These are phyloP conservation scores for Gobio gobio DNA, from an alignment of 2,113 vertebrate species.

Conservation along the genomic window DNA sequence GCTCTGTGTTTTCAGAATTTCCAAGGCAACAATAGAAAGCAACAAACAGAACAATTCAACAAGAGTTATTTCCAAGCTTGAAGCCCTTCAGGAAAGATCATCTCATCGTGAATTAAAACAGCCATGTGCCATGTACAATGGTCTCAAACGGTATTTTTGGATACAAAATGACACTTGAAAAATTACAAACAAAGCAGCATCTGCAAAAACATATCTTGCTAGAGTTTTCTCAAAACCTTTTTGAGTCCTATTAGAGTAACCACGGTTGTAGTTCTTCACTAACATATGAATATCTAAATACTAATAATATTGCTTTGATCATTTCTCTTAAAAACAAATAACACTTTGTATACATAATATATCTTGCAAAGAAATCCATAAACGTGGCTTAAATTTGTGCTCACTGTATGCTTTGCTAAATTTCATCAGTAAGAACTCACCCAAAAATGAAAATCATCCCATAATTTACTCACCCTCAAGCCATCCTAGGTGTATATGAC, in stretches of 20 bases:
- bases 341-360: not conserved
- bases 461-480: too few species aligned
- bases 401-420: not conserved
- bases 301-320: not conserved
- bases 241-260: not conserved
- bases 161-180: not conserved
- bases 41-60: slow-evolving; percentile 24
- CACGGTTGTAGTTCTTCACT: not conserved
- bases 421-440: not conserved
- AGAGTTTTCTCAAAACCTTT: not conserved
- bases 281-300: not conserved
- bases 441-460: too few species aligned
- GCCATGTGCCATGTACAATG: not conserved
- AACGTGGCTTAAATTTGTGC: not conserved
- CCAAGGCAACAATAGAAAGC: slow-evolving; percentile 22
- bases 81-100: slow-evolving; percentile 17
- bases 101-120: not conserved
- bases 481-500: too few species aligned
- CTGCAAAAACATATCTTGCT: too few species aligned
- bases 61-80: not conserved
- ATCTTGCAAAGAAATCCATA: not conserved
- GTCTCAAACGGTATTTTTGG: not conserved
- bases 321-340: not conserved
- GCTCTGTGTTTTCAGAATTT: slow-evolving; percentile 33
- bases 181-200: too few species aligned